Evolutionary conservation across 2,888 invertebrate species (phyloP), one percentile per base, ranked within the genome.

Genomic region (Polydrusus cervinus): DNA sequence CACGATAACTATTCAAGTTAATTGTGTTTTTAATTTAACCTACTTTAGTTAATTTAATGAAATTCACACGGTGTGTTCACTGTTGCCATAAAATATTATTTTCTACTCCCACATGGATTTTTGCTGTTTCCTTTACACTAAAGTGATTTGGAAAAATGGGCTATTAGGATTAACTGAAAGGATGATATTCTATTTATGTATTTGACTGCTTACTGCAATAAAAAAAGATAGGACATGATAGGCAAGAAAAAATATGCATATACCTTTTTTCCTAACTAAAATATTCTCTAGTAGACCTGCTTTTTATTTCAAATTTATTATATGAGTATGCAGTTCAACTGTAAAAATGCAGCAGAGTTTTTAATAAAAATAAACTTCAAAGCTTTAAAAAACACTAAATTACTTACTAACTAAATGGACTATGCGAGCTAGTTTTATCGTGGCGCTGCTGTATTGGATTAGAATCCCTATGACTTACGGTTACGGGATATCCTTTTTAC

Each of bases 381-480:
- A 53, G 53, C 53, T 25, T 20, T 16, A 49, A 38, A 60, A 34
- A 49, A 62, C n/a, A 45, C 45, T 20, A 25, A 40, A 40, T 53
- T 43, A 68, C 18, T 14, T 45, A 45, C 16, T 1, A 45, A 45
- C 38, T 57, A 53, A 20, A 55, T 67, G 16, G 55, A 40, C 14
- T 57, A 11, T 57, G 43, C 57, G 43, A 14, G 14, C 25, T 14
- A 16, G 45, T 53, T 68, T 67, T 68, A 45, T 57, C 25, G 30
- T 13, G 57, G 20, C 57, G 40, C 13, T 25, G 40, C 13, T 25
- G 57, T 25, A 25, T 1, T 14, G 67, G 67, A 68, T 68, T 68
- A 68, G 67, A 68, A 68, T 45, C 57, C 67, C 9, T 68, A 68
- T 43, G 30, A 68, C 40, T 25, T 43, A n/a, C 43, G 0, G 45